Evolutionary conservation across 2,797 vertebrate genomes (phyloP), one percentile per base, ranked within the genome.

Genomic region (Schizothorax lantsangensis): DNA sequence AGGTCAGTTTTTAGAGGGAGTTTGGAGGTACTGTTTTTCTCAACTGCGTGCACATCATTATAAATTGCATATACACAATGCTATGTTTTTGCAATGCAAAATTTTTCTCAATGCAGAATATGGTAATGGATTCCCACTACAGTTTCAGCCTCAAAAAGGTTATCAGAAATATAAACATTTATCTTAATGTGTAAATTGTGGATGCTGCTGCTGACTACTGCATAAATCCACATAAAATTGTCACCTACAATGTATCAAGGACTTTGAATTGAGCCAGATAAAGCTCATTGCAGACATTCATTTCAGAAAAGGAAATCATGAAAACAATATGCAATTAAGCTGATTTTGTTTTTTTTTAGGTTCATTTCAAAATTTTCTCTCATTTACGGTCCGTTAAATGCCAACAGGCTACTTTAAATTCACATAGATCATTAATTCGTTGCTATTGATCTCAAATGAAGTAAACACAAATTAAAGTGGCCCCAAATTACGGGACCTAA

Each of bases 111-210:
- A 49, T 78, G 47, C 33, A 45, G 36, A 30, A 68, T 68, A 84
- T 77, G 59, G 83, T 77, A 84, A 79, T 79, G 11, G 12, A 23
- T 36, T 71, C 15, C 84, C 38, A 69, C 4, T 33, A 79, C 19
- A 72, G 38, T 59, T 85, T 45, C 30, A 19, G 77, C 26, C 38
- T 26, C 36, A 43, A 57, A 49, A 57, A 77, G 23, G 33, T 79
- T 71, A 79, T 71, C 23, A 19, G 43, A 68, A 66, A 54, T 78
- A 71, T 85, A 79, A 79, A 45, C 49, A 85, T 85, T 71, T 38
- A 85, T 85, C 75, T 69, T 26, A 79, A 69, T 85, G 64, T 71
- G 49, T 79, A 54, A 79, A 79, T 84, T 71, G 17, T 71, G 64
- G 11, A 40, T 57, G 36, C 33, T 57, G 64, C 36, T 57, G n/a